Evolutionary conservation across 2,113 vertebrate species (phyloP), one percentile per base, ranked within the genome.

Genomic region (Catharus fuscescens): DNA sequence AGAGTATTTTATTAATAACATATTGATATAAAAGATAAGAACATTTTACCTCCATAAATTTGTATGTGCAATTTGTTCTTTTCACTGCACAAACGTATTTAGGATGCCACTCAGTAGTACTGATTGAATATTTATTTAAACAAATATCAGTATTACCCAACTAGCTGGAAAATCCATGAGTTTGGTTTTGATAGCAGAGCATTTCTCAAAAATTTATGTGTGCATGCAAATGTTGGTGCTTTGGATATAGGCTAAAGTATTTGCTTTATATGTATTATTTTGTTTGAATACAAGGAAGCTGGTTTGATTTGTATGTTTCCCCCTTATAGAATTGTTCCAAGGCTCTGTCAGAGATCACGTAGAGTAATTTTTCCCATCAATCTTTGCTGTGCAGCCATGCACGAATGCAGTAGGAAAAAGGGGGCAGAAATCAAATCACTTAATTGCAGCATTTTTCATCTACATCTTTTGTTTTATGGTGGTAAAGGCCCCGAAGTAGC

Each of bases 391-490:
- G 98, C 98, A 98, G 97, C 97, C 98, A 98, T 98, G 98, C 98
- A 98, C 98, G 85, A 98, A 98, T 98, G 97, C 98, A 98, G 98
- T 98, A 98, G 98, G 98, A 98, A 99, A 98, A 99, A 98, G 98
- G 98, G 98, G 99, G 98, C 98, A 99, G 99, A 99, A 99, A 99
- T 99, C 99, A 99, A 99, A 99, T 99, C 99, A 99, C 99, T 99
- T 99, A 99, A 99, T 99, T 99, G 99, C 99, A 98, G 98, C 99
- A 99, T 99, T 99, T 99, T 99, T 99, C 99, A 99, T 99, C 98
- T 99, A 99, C 99, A 99, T 99, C 98, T 99, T 99, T 99, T 99
- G 98, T 99, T 99, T 99, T 99, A 99, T 99, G 99, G 99, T 98
- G 98, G 98, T 98, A 98, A 98, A 99, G 98, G 99, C 98, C 98